phyloP scores from a whole-genome alignment of 2,797 vertebrate genomes.

The Lepus oiostolus region DNA sequence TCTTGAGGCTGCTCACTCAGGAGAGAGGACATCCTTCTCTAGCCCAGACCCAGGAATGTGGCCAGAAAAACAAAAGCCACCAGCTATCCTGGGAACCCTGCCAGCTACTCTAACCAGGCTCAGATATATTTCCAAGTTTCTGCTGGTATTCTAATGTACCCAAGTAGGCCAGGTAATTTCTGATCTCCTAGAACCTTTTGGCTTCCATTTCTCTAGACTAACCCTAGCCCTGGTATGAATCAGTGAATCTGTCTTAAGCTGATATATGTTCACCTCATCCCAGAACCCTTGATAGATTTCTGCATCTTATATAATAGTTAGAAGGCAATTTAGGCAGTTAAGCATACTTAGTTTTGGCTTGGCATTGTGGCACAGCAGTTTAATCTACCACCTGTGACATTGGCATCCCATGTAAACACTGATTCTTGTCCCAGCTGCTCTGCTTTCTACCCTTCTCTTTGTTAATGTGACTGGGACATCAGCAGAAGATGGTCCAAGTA shows the following conservation, averaged over 20 bases:
- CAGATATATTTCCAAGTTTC: not conserved
- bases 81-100: not conserved
- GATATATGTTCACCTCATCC: not conserved
- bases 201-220: not conserved
- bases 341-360: not conserved
- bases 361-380: too few relatives aligned
- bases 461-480: too few relatives aligned
- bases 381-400: too few relatives aligned
- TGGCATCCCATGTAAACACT: too few relatives aligned
- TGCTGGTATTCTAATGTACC: not conserved
- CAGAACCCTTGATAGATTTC: not conserved
- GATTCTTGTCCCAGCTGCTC: too few relatives aligned
- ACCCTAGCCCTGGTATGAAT: not conserved
- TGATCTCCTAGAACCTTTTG: not conserved
- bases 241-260: not conserved
- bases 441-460: too few relatives aligned
- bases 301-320: not conserved
- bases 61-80: not conserved
- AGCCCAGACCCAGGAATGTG: not conserved
- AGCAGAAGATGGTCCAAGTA: too few relatives aligned
- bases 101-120: not conserved
- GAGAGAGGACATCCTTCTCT: not conserved
- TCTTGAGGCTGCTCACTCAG: not conserved
- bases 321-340: not conserved
- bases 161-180: not conserved